Base-by-base conservation (phyloP, 2,888 invertebrate species). In the Anoplius nigerrimus region DNA sequence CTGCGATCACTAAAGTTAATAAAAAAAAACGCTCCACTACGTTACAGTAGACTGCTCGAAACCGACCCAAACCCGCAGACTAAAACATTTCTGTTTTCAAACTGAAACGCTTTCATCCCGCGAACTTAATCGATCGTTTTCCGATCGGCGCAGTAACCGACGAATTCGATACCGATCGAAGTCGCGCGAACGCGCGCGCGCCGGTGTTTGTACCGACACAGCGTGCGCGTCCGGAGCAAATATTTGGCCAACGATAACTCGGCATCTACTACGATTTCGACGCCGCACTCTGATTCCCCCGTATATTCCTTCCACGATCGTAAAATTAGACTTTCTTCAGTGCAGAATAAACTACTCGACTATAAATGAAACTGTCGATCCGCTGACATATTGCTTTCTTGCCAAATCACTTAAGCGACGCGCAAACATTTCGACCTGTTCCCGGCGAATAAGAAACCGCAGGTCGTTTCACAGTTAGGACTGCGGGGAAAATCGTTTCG, bases 191-290 rank as follows among this genome's bases (percentile, higher is more conserved):
- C 46, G 46, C 15, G 8, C 8, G 20, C 34, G 8, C 11, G 34
- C 34, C 34, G 11, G 34, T 34, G 11, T 34, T 34, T 34, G 11
- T 11, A 11, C 4, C 6, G 11, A 34, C 34, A 13, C 11, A 6
- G 34, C 6, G 34, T 61, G 27, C 54, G 42, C 21, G 22, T 57
- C 58, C 24, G 18, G 43, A n/a, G 8, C 54, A 62, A 62, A 67
- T 62, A 53, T 67, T 67, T 67, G 46, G 34, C 5, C 16, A 21
- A 43, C 34, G 57, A 62, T 67, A 67, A 67, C 60, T 56, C 56
- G 62, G 18, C 46, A 24, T 52, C 22, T 27, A 16, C 48, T 5
- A 15, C 3, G 48, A 1, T 48, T 53, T 22, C 22, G 53, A 20
- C 24, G 21, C 22, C 22, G 16, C n/a, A 18, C 18, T 48, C 18